Conservation (phyloP, 2,113 vertebrate species). For the Protobothrops mucrosquamatus region DNA sequence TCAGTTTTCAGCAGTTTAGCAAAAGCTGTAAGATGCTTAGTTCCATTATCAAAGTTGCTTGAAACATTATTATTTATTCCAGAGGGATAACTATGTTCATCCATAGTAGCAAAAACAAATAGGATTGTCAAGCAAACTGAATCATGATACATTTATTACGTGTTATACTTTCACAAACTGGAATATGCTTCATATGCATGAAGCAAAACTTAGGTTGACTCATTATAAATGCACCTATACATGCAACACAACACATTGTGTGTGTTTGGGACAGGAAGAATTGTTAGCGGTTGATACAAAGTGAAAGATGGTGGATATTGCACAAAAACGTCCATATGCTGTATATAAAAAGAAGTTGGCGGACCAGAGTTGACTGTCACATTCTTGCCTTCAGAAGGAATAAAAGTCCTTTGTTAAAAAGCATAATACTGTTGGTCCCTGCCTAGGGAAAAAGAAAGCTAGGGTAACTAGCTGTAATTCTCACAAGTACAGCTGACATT, state of each 20-base stretch:
- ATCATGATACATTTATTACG: not conserved
- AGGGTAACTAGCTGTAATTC: not conserved
- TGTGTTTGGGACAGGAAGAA: not conserved
- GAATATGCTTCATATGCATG: not conserved
- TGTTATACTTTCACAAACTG: not conserved
- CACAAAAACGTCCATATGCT: not conserved
- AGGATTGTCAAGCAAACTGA: not conserved
- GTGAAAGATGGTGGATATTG: not conserved
- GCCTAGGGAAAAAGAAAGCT: not conserved
- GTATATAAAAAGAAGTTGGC: not conserved
- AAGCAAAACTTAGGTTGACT: not conserved
- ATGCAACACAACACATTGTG: not conserved
- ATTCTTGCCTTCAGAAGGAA: not conserved
- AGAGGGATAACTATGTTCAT: not conserved
- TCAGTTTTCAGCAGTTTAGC: not conserved
- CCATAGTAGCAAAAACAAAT: not conserved
- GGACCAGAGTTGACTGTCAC: not conserved
- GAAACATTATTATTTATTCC: not conserved
- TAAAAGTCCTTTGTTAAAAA: not conserved
- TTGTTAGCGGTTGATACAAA: not conserved
- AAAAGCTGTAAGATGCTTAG: constrained; percentile 33
- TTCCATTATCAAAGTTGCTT: not conserved
- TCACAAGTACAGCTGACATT: not conserved
- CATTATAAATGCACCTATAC: not conserved
- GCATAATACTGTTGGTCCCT: not conserved